These are phyloP conservation scores for Panthera leo DNA, from an alignment of 2,113 vertebrate species.

Conservation along the genomic window DNA sequence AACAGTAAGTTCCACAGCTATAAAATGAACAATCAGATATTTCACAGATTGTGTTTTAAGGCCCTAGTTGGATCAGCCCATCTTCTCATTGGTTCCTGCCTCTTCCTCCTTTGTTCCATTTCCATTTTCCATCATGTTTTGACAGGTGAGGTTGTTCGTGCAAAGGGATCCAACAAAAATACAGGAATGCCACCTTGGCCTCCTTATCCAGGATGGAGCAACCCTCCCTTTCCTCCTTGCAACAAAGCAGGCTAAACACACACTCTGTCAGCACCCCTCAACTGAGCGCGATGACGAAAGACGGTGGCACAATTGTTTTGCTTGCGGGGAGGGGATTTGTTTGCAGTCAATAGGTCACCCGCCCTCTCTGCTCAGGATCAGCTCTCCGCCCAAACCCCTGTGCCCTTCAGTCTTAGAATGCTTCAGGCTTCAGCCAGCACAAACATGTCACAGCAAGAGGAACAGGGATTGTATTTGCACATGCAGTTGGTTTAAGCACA, in stretches of 20 bases:
- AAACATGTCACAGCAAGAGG: conserved; percentile 72
- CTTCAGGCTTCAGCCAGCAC: conserved; percentile 57
- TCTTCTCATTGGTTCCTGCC: background rate
- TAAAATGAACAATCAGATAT: background rate
- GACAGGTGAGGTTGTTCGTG: conserved; percentile 68
- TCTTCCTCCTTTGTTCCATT: conserved; percentile 47
- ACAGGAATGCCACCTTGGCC: conserved; percentile 63
- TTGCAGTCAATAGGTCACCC: conserved; percentile 36
- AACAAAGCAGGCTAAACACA: conserved; percentile 50
- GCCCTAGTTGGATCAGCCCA: background rate
- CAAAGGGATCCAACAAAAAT: conserved; percentile 61
- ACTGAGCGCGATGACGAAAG: background rate
- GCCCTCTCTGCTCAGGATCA: conserved; percentile 48
- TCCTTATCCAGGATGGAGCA: conserved; percentile 34
- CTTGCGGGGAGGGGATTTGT: conserved; percentile 51
- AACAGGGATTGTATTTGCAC: conserved; percentile 38
- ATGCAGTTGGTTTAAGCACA: conserved; percentile 18
- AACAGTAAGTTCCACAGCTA: background rate
- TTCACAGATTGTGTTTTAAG: background rate
- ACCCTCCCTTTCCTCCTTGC: conserved; percentile 64
- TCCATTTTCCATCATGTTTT: conserved; percentile 70
- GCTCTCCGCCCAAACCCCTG: conserved; percentile 42
- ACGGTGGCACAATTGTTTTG: conserved; percentile 37
- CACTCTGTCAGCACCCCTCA: background rate
- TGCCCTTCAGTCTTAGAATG: background rate